These are phyloP conservation scores for Tragelaphus imberbis DNA, from an alignment of 2,113 vertebrate genomes.

Conservation along the genomic window DNA sequence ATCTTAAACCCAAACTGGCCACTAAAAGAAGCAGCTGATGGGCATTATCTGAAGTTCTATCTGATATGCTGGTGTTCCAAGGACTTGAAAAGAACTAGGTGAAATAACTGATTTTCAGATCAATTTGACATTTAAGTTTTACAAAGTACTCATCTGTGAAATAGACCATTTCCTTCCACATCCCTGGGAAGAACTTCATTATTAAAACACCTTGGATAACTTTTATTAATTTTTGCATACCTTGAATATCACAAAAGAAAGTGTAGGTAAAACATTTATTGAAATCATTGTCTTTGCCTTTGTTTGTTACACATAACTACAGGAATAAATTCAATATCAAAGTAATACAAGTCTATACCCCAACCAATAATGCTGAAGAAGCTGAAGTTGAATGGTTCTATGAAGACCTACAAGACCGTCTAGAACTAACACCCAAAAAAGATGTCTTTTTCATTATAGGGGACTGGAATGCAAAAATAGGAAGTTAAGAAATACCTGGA, in stretches of 20 bases:
- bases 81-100: constrained; percentile 36
- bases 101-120: constrained; percentile 60
- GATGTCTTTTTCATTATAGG: background rate
- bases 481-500: background rate
- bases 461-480: background rate
- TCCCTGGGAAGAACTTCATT: constrained; percentile 56
- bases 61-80: constrained; percentile 45
- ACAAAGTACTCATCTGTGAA: constrained; percentile 44
- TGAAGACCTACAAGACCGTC: background rate
- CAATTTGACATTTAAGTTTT: constrained; percentile 62
- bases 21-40: constrained; percentile 61
- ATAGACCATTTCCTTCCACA: background rate
- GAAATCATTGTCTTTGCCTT: constrained; percentile 47
- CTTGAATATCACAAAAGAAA: constrained; percentile 51
- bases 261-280: constrained; percentile 21
- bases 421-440: background rate
- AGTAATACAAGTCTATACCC: background rate
- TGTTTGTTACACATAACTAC: constrained; percentile 57
- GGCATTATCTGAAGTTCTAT: constrained; percentile 60
- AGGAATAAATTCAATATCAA: constrained; percentile 57
- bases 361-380: background rate
- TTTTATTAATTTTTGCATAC: constrained; percentile 64
- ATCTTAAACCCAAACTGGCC: constrained; percentile 64
- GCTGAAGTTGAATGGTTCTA: background rate
- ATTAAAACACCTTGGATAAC: constrained; percentile 51